Evolutionary conservation across 2,888 invertebrate genomes (phyloP), one percentile per base, ranked within the genome.

Genomic region (Lamellibrachia satsuma): DNA sequence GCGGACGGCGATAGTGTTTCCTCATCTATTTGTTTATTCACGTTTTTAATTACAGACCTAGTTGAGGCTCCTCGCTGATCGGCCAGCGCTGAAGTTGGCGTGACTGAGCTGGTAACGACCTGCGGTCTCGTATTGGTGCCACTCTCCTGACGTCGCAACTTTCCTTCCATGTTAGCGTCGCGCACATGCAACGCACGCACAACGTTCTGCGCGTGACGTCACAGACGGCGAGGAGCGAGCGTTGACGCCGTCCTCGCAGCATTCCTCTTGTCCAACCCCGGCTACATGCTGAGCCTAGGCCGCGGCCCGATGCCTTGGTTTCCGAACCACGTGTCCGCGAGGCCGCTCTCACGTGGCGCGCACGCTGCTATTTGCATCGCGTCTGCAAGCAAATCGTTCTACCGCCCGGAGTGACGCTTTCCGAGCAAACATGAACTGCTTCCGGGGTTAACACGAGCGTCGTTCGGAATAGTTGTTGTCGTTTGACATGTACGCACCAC

Each of bases 11-110:
- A 75, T 75, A 75, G 75, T 75, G 22, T 75, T 75, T 75, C 75
- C 75, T 75, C 75, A 75, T 75, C 60, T 75, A 75, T 75, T 75
- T 75, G 22, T 75, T 75, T 75, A 75, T 75, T 75, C 75, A 75
- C 75, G 75, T 75, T 75, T 75, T 75, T 75, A 75, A 75, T 75
- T n/a, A 75, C 75, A 75, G 75, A 75, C 22, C 11, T 11, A 75
- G 75, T 15, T n/a, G 75, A 75, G 75, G 4, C 75, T 75, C 75
- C 75, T 15, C 3, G 75, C 75, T 22, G 75, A 22, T 75, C 22
- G 75, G n/a, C 75, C 75, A 22, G 6, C 75, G 22, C 22, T 75
- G 15, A 6, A 75, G 75, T 22, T 75, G 75, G 75, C 22, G 75
- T 75, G 15, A 75, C 75, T 75, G 22, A n/a, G 22, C 22, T 75